A percentile compares a stretch with the other conserved stretches of the same genome.
phyloP scores from a whole-genome alignment of 2,797 vertebrate genomes.

The Gastrophryne carolinensis region DNA sequence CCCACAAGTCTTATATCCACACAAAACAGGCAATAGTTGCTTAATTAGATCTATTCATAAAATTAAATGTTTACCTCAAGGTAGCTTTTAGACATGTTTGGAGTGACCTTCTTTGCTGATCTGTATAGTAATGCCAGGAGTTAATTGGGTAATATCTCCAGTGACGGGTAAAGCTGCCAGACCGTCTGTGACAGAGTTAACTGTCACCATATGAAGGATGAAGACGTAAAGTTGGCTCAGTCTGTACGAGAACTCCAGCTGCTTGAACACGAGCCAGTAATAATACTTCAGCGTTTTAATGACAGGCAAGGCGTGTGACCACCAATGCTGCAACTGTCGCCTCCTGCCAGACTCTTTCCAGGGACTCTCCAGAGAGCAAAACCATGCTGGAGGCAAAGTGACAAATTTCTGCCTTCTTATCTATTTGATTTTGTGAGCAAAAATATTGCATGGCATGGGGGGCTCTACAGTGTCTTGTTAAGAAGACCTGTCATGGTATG shows the following conservation, averaged over 20 bases:
- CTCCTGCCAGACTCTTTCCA: neutral
- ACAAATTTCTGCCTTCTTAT: too few species aligned
- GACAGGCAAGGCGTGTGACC: neutral
- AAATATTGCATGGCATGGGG: too few species aligned
- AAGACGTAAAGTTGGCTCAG: neutral
- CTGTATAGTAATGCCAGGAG: too few species aligned
- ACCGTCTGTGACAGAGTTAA: neutral
- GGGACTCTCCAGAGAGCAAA: neutral
- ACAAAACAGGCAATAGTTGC: too few species aligned
- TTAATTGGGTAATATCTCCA: too few species aligned
- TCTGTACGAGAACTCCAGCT: neutral
- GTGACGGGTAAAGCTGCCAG: neutral
- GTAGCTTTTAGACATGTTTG: too few species aligned
- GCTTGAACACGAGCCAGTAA: neutral
- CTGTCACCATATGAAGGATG: neutral
- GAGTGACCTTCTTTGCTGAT: too few species aligned
- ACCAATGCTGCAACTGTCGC: conserved; percentile 3
- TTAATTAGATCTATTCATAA: too few species aligned
- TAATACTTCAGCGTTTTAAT: neutral
- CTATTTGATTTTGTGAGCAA: too few species aligned
- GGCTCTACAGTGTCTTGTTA: neutral
- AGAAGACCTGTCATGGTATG: neutral
- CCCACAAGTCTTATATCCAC: too few species aligned
- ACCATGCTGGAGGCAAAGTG: neutral
- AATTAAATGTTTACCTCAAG: too few species aligned